phyloP scores from a whole-genome alignment of 2,113 vertebrate genomes.

The Gallinago undulata region DNA sequence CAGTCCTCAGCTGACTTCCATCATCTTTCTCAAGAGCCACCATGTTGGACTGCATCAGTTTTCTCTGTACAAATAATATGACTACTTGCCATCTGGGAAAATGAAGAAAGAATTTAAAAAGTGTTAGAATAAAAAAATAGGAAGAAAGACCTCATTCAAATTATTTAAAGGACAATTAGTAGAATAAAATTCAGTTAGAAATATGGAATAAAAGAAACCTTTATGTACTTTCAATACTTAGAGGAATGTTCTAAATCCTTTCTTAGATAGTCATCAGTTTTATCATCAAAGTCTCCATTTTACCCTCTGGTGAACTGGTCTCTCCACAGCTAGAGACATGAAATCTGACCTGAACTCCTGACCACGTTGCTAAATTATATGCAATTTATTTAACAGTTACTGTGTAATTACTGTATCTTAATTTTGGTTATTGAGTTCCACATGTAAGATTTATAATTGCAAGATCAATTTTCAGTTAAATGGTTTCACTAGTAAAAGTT shows the following conservation, averaged over 20 bases:
- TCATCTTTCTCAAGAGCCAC: neutral
- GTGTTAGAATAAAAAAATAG: neutral
- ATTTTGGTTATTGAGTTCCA: slow-evolving; percentile 40
- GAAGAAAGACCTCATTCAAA: neutral
- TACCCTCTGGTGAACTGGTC: neutral
- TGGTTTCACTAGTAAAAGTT: slow-evolving; percentile 35
- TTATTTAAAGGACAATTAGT: neutral
- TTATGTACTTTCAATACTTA: neutral
- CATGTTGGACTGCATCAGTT: neutral
- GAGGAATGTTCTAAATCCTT: neutral
- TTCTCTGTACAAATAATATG: neutral
- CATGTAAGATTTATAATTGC: slow-evolving; percentile 42
- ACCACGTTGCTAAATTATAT: slow-evolving; percentile 48
- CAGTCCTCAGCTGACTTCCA: neutral
- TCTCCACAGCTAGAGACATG: neutral
- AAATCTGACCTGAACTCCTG: slow-evolving; percentile 26
- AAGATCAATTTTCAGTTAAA: slow-evolving; percentile 39
- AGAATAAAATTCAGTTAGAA: neutral
- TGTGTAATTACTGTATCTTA: slow-evolving; percentile 54
- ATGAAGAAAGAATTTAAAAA: neutral
- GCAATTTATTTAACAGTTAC: slow-evolving; percentile 58
- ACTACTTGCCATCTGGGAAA: neutral
- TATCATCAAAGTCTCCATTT: slow-evolving; percentile 37
- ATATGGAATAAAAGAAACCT: neutral
- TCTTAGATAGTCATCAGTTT: neutral